These are phyloP conservation scores for Ceramica pisi DNA, from an alignment of 2,888 invertebrate species.

Conservation along the genomic window DNA sequence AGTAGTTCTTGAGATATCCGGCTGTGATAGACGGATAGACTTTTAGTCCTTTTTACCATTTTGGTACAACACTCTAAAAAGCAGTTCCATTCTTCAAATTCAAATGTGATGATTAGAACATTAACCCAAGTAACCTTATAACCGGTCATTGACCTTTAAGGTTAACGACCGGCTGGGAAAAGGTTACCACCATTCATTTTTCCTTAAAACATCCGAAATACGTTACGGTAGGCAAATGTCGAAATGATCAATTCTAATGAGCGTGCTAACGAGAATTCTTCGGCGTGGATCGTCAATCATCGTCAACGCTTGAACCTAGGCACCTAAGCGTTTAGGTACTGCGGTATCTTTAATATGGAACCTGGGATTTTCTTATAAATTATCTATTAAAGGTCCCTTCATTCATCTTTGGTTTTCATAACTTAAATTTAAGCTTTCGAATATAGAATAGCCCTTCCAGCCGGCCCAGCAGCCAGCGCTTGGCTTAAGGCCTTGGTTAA, in stretches of 20 bases:
- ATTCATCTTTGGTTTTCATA: neutral
- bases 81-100: too few species aligned
- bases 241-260: constrained; percentile 33
- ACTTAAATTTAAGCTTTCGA: neutral
- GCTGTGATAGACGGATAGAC: too few species aligned
- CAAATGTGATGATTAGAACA: too few species aligned
- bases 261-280: constrained; percentile 26
- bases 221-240: constrained; percentile 7
- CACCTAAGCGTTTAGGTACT: neutral
- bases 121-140: neutral
- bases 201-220: neutral
- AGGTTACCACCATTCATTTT: constrained; percentile 24
- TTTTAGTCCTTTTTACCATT: too few species aligned
- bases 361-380: neutral
- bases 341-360: neutral
- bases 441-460: too few species aligned
- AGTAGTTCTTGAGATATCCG: too few species aligned
- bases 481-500: too few species aligned
- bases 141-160: constrained; percentile 13
- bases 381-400: neutral
- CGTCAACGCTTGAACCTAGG: neutral
- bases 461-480: too few species aligned
- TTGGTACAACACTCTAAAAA: too few species aligned
- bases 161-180: constrained; percentile 27
- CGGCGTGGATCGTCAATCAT: constrained; percentile 27